These are phyloP conservation scores for Bombyx mandarina DNA, from an alignment of 1,140 invertebrate genomes.

Conservation along the genomic window DNA sequence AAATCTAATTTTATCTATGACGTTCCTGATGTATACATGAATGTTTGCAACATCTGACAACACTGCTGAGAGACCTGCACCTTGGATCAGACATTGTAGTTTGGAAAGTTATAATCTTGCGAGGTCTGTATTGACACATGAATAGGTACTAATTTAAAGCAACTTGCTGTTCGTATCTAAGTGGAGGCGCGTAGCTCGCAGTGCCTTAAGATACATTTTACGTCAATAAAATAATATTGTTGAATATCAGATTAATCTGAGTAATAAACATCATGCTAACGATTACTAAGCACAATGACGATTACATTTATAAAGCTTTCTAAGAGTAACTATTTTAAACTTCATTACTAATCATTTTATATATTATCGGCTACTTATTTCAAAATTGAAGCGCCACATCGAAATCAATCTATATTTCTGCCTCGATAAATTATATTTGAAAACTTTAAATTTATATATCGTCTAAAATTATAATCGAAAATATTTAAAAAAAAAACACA, in stretches of 20 bases:
- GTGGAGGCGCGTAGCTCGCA: conserved; percentile 5
- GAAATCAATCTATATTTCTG: conserved; percentile 16
- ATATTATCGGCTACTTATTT: conserved; percentile 54
- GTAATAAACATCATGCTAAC: conserved; percentile 55
- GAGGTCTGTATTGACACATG: conserved; percentile 5
- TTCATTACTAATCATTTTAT: conserved; percentile 43
- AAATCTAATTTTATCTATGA: conserved; percentile 43
- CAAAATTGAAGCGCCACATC: conserved; percentile 58
- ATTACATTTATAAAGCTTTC: conserved; percentile 65
- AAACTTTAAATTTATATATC: not conserved
- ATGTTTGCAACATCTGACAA: not conserved
- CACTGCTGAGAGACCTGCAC: not conserved
- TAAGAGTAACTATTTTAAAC: conserved; percentile 54
- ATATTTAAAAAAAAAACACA: too few species aligned
- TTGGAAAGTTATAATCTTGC: not conserved
- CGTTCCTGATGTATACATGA: conserved; percentile 35
- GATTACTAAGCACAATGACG: conserved; percentile 67
- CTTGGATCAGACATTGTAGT: not conserved
- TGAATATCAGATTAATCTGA: conserved; percentile 47
- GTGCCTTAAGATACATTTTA: conserved; percentile 8
- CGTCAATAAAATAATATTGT: conserved; percentile 36
- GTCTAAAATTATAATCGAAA: too few species aligned
- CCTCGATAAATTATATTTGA: not conserved
- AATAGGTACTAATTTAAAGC: conserved; percentile 13
- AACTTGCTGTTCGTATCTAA: conserved; percentile 14